A percentile compares a stretch with the other conserved stretches of the same genome.
phyloP scores from a whole-genome alignment of 2,888 invertebrate genomes.

The Monoplex corrugatus region DNA sequence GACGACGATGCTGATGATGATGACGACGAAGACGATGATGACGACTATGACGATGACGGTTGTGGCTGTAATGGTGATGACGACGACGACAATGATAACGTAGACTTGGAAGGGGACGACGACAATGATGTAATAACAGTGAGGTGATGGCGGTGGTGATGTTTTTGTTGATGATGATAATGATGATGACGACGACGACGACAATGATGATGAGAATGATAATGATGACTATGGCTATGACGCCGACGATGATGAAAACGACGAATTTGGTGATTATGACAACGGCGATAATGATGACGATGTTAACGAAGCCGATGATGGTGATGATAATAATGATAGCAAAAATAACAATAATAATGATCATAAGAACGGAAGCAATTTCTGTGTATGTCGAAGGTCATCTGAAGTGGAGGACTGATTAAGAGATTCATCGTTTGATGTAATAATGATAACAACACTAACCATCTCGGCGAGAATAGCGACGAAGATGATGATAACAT shows the following conservation, averaged over 20 bases:
- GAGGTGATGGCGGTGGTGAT: constrained; percentile 5
- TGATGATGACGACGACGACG: neutral
- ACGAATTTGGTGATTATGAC: neutral
- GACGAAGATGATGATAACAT: neutral
- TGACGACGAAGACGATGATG: neutral
- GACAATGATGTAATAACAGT: too few species aligned
- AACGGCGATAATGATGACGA: neutral
- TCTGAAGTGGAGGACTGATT: too few species aligned
- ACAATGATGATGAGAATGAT: neutral
- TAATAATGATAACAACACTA: neutral
- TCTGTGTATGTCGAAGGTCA: too few species aligned
- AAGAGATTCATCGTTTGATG: too few species aligned
- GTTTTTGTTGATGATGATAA: neutral
- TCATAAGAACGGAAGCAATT: neutral
- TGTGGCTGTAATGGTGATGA: neutral
- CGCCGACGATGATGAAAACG: too few species aligned
- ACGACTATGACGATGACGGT: neutral
- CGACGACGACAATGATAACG: neutral
- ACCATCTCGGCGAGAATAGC: neutral
- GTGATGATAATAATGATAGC: neutral
- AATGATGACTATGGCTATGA: too few species aligned
- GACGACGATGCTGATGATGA: neutral
- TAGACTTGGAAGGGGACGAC: neutral
- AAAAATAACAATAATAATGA: neutral
- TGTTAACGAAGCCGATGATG: neutral